Base-by-base conservation (phyloP, 2,888 invertebrate species). In the Latrodectus hesperus region DNA sequence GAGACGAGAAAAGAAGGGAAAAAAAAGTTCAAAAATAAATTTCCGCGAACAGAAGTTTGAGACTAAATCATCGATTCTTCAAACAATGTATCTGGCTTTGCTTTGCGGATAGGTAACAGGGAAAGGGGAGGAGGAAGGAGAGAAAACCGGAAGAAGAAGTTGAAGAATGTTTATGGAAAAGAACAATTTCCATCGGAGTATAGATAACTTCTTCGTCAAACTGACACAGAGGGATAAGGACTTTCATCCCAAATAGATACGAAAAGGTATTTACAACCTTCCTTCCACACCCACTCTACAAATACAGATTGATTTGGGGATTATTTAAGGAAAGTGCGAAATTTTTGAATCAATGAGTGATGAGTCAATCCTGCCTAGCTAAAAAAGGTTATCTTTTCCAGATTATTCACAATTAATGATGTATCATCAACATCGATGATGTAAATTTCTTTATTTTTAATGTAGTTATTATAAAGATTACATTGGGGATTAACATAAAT, bases 61-160 rank as follows among this genome's bases (percentile, higher is more conserved):
- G 84, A 79, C 84, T 74, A 84, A 79, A 84, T 84, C 84, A 84
- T 84, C 78, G 84, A 84, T 84, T 84, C 73, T 78, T 84, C 78
- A 79, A 84, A 79, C 78, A 84, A 84, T 84, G 84, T 84, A 84
- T 84, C 78, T 84, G 77, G 73, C 64, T 79, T 78, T 84, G 73
- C 84, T 73, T 78, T 78, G 26, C 67, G 73, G 67, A 73, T 77
- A 64, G 68, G 22, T 16, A 38, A 76, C 49, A 51, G 76, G 65
- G 53, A 78, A 78, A 38, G 16, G 60, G 26, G 64, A 71, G 60
- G 60, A 72, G 67, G 53, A 73, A 78, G 38, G 12, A 74, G 17
- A 49, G 60, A 83, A 77, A 17, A 68, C 51, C 53, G 60, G 71
- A 65, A 77, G 68, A 67, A 78, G 53, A 73, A 64, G 60, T 60